A percentile compares a stretch with the other conserved stretches of the same genome.
phyloP scores from a whole-genome alignment of 2,797 vertebrate genomes.

The Brachyalestes nurse region DNA sequence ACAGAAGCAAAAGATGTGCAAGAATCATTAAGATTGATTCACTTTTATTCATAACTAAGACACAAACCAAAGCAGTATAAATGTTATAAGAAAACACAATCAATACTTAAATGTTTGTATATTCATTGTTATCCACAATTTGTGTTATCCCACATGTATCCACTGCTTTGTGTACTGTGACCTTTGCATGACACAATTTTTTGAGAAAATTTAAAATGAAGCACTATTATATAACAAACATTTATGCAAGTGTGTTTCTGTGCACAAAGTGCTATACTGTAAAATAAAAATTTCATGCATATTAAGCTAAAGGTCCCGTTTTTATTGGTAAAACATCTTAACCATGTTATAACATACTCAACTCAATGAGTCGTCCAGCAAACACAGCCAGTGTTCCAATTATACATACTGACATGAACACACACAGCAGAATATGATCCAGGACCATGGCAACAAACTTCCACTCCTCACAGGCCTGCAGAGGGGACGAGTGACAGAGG shows the following conservation, averaged over 20 bases:
- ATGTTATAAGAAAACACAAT: neutral
- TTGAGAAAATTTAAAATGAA: neutral
- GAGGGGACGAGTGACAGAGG: neutral
- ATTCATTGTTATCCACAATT: no score
- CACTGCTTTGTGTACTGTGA: neutral
- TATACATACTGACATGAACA: slow-evolving; percentile 95
- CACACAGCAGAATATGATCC: slow-evolving; percentile 93
- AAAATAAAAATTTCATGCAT: neutral
- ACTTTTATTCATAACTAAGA: slow-evolving; percentile 1
- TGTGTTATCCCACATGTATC: no score
- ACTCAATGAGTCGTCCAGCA: slow-evolving; percentile 92
- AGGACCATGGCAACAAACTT: slow-evolving; percentile 97
- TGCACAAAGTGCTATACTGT: neutral
- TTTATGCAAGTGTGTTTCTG: neutral
- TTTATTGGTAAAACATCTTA: neutral
- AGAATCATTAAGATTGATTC: neutral
- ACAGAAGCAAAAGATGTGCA: neutral
- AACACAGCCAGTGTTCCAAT: slow-evolving; percentile 92
- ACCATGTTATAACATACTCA: slow-evolving; percentile 81
- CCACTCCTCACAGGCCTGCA: slow-evolving; percentile 84
- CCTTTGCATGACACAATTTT: neutral
- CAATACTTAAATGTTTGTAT: slow-evolving; percentile 1
- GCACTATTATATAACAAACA: neutral
- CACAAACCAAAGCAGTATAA: neutral
- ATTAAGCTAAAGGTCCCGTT: neutral